Conservation (phyloP, 2,888 invertebrate species). For the Rapana venosa region DNA sequence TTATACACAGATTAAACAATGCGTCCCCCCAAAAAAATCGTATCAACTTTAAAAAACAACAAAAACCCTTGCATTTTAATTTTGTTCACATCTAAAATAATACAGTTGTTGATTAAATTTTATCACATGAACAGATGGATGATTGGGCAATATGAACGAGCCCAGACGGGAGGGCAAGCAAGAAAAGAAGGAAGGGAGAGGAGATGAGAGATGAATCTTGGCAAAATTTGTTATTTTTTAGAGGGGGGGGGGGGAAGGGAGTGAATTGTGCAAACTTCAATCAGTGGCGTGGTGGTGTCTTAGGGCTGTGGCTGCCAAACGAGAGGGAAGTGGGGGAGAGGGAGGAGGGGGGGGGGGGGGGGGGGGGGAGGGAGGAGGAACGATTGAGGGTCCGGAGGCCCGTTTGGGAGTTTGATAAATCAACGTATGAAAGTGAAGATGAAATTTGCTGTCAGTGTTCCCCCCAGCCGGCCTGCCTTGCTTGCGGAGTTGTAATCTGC, state of each 20-base stretch:
- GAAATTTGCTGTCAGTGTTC: conserved; percentile 48
- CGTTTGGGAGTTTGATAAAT: conserved; percentile 49
- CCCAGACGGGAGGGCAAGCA: not conserved
- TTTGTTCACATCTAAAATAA: too few species aligned
- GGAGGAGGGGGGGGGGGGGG: not conserved
- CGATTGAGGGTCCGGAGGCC: not conserved
- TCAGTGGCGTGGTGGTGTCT: conserved; percentile 32
- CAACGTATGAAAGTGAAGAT: conserved; percentile 47
- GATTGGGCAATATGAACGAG: not conserved
- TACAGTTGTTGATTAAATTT: not conserved
- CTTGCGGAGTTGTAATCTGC: conserved; percentile 39
- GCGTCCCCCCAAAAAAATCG: too few species aligned
- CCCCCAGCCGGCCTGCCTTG: not conserved
- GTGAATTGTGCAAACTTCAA: conserved; percentile 44
- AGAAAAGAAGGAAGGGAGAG: too few species aligned
- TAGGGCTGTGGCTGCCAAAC: conserved; percentile 21
- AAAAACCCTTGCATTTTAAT: too few species aligned
- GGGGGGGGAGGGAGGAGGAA: not conserved
- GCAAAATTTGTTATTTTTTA: conserved; percentile 29
- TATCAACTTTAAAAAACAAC: too few species aligned
- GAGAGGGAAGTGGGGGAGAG: not conserved
- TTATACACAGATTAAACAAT: too few species aligned
- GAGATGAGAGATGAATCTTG: conserved; percentile 29
- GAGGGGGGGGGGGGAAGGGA: not conserved
- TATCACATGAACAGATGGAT: conserved; percentile 28